Conservation (phyloP, 2,797 vertebrate species). For the Eulemur mongoz region DNA sequence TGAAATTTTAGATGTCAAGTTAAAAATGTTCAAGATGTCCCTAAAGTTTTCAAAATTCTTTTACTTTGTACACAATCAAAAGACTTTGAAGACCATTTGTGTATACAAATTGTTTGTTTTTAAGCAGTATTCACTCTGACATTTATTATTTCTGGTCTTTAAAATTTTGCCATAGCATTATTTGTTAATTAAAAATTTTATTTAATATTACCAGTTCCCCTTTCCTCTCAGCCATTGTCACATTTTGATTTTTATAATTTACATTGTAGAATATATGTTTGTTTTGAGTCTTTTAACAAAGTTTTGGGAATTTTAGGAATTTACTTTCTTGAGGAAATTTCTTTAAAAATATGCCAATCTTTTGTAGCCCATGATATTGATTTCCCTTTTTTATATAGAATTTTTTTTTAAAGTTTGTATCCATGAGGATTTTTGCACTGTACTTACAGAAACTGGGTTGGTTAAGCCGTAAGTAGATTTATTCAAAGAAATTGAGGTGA, state of each 20-base stretch:
- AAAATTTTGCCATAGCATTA: background rate
- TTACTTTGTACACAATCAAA: background rate
- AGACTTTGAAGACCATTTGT: background rate
- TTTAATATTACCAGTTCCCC: background rate
- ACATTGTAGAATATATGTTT: background rate
- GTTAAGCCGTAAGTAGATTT: background rate
- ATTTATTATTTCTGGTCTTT: background rate
- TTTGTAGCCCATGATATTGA: background rate
- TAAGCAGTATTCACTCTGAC: background rate
- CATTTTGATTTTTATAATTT: background rate
- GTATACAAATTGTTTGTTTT: background rate
- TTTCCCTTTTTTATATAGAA: background rate
- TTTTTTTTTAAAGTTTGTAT: background rate
- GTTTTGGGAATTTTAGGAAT: background rate
- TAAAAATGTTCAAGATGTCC: background rate
- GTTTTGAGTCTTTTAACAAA: background rate
- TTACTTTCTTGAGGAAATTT: background rate
- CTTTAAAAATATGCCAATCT: background rate
- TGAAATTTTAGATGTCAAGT: background rate
- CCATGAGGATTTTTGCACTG: background rate
- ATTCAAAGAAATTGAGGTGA: background rate
- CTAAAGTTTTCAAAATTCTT: constrained; percentile 2
- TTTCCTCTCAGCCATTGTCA: background rate
- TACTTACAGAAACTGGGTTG: background rate
- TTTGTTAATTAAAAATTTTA: background rate